A percentile compares a stretch with the other conserved stretches of the same genome.
These are phyloP conservation scores for Andrena fulva DNA, from an alignment of 2,888 invertebrate species.

Conservation along the genomic window DNA sequence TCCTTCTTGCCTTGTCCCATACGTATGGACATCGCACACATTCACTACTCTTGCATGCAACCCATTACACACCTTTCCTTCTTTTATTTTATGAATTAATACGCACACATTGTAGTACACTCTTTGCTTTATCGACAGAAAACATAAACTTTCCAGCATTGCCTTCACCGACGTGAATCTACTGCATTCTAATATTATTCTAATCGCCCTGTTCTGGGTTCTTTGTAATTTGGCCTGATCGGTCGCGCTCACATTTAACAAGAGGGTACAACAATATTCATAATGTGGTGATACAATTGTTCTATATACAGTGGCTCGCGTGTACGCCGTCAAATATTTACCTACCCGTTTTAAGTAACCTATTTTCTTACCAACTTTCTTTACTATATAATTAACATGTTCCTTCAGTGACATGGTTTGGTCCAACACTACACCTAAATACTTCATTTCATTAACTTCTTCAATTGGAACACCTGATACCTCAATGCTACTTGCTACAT, in stretches of 20 bases:
- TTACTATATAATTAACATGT: neutral
- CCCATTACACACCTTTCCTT: too few species aligned
- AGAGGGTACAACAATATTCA: neutral
- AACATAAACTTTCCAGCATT: neutral
- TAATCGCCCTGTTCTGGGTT: neutral
- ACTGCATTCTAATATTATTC: conserved; percentile 3
- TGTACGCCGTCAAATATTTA: too few species aligned
- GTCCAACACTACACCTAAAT: neutral
- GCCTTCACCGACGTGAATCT: neutral
- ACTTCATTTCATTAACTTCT: neutral
- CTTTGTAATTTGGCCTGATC: neutral
- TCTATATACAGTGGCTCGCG: neutral
- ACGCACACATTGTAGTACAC: too few species aligned
- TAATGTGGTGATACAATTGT: neutral
- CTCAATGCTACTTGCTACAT: neutral
- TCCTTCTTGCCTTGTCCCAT: too few species aligned
- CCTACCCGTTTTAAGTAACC: too few species aligned
- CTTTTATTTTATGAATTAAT: too few species aligned
- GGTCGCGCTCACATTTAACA: neutral
- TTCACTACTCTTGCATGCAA: too few species aligned
- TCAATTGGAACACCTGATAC: neutral
- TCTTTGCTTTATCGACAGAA: too few species aligned
- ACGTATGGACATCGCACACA: too few species aligned
- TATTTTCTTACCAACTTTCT: too few species aligned
- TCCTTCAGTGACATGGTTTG: neutral